Evolutionary conservation across 2,888 invertebrate species (phyloP).

Genomic region (Sarcophaga carnaria): DNA sequence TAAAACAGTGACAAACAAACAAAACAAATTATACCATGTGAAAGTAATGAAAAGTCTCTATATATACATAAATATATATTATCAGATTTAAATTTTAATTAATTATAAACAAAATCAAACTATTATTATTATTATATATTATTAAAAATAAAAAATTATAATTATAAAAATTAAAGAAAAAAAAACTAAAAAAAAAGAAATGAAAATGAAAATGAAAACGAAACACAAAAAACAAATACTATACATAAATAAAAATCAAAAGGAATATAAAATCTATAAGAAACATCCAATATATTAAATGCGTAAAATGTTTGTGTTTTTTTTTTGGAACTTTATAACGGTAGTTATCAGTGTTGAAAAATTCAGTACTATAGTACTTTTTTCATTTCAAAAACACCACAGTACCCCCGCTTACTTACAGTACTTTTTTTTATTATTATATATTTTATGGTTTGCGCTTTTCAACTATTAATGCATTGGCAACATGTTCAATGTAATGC

Average conservation of each 20-base stretch:
- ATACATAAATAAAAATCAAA: constrained; percentile 66
- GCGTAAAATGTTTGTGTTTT: no score
- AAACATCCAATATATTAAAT: constrained; percentile 12
- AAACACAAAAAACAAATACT: constrained; percentile 54
- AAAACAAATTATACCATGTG: constrained; percentile 59
- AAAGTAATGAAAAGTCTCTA: constrained; percentile 65
- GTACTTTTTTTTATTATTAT: no score
- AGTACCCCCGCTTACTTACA: no score
- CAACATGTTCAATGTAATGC: no score
- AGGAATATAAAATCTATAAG: constrained; percentile 54
- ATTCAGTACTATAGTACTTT: no score
- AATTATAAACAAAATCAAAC: constrained; percentile 71
- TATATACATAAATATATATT: constrained; percentile 43
- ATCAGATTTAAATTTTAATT: constrained; percentile 71
- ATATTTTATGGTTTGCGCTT: no score
- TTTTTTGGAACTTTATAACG: no score
- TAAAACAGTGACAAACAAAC: constrained; percentile 61
- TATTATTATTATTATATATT: constrained; percentile 13
- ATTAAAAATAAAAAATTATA: constrained; percentile 34
- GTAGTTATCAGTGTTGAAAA: no score
- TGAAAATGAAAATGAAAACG: constrained; percentile 50
- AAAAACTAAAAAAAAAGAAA: constrained; percentile 9
- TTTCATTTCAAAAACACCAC: no score
- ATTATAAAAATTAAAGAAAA: constrained; percentile 19
- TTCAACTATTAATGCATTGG: no score